Evolutionary conservation across 2,888 invertebrate genomes (phyloP).

Genomic region (Sympetrum striolatum): DNA sequence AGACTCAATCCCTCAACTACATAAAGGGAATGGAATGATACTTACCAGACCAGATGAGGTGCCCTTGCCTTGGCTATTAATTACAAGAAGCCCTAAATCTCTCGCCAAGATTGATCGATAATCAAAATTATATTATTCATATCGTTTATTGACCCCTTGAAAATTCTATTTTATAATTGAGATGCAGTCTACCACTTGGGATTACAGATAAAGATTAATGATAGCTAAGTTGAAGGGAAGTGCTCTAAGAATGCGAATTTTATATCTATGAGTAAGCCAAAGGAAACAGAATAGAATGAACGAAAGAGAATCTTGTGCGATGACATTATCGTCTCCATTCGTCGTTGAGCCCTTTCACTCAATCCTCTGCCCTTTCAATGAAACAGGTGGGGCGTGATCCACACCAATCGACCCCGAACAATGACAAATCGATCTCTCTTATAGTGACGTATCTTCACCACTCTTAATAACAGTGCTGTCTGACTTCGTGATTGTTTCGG

Average conservation of each 20-base stretch:
- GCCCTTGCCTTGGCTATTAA: too few relatives aligned
- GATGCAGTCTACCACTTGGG: too few relatives aligned
- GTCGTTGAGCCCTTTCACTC: not conserved
- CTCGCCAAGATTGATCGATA: too few relatives aligned
- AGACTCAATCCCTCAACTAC: too few relatives aligned
- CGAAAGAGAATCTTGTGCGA: not conserved
- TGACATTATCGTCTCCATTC: not conserved
- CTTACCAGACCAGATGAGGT: too few relatives aligned
- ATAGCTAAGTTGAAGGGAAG: too few relatives aligned
- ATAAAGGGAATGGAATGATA: too few relatives aligned
- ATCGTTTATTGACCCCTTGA: too few relatives aligned
- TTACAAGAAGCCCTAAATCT: too few relatives aligned
- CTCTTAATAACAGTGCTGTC: not conserved
- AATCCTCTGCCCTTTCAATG: not conserved
- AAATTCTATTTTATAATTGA: too few relatives aligned
- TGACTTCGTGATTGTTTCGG: not conserved
- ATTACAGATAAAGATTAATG: too few relatives aligned
- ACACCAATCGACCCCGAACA: not conserved
- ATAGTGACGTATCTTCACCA: not conserved
- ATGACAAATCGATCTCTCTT: not conserved
- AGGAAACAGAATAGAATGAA: not conserved
- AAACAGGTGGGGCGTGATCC: not conserved
- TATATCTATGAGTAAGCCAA: not conserved
- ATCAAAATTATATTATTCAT: too few relatives aligned
- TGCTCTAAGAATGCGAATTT: not conserved